Base-by-base conservation (phyloP, 1,140 invertebrate species). In the Microplitis demolitor region DNA sequence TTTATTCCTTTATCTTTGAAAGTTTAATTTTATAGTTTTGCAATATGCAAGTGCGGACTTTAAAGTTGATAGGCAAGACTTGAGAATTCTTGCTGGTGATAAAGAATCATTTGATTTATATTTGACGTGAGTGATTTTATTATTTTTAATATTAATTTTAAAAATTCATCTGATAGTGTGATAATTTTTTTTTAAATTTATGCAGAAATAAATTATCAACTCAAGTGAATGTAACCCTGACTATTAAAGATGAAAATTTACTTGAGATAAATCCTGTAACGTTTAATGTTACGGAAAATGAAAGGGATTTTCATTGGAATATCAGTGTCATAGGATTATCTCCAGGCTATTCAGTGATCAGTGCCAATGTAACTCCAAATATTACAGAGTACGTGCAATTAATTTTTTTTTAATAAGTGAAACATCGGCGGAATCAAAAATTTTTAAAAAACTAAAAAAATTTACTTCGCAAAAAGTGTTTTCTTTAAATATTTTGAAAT, bases 341-440 rank as follows among this genome's bases (percentile, higher is more conserved):
- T 45, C 88, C 89, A 0, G 90, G 90, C 53, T 86, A 88, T 70
- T 85, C 88, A 3, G 88, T 88, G 53, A 80, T 90, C 3, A 85
- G 85, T 0, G 87, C 88, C 33, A 87, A 86, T 73, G 84, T 85
- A 54, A 86, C 83, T 4, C 86, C 87, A 1, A 86, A 83, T 64
- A 77, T 80, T 75, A 74, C 86, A 53, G 77, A 85, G 85, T 87
- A 74, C 86, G 84, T 24, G 24, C 24, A 1, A 24, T 2, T 24
- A 24, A 24, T 24, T 2, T 24, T 24, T 24, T 24, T 24, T 24
- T 24, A 24, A 2, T 24, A n/a, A n/a, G n/a, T 24, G 2, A 24
- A 24, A 24, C 24, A 24, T 24, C 24, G 24, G 24, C 1, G 24
- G 24, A 24, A 24, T 24, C 24, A n/a, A n/a, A n/a, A n/a, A n/a